Evolutionary conservation across 2,113 vertebrate genomes (phyloP).

Genomic region (Amphilophus citrinellus): DNA sequence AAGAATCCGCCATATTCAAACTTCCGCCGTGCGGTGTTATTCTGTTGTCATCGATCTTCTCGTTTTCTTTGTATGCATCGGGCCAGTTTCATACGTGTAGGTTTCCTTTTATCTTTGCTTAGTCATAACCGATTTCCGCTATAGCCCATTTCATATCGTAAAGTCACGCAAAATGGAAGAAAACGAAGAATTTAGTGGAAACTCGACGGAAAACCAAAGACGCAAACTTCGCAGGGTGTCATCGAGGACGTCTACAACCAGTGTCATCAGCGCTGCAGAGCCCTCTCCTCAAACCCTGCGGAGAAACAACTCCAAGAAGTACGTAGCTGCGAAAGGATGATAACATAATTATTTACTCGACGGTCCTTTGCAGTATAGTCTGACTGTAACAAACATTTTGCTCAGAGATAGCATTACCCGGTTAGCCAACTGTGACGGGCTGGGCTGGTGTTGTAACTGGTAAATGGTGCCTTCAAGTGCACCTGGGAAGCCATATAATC

Average conservation of each 20-base stretch:
- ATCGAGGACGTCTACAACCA: constrained; percentile 65
- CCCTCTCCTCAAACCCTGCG: constrained; percentile 52
- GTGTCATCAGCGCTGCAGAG: constrained; percentile 47
- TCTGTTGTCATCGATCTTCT: constrained; percentile 59
- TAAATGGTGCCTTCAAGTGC: constrained; percentile 60
- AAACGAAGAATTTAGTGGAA: constrained; percentile 51
- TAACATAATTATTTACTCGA: background rate
- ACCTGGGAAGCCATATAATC: background rate
- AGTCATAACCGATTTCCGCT: rapidly evolving
- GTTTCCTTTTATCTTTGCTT: background rate
- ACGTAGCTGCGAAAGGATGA: background rate
- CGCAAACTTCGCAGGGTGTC: constrained; percentile 59
- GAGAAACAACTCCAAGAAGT: constrained; percentile 73
- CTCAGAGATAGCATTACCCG: background rate
- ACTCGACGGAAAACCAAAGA: constrained; percentile 30
- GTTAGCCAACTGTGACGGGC: background rate
- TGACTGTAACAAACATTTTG: background rate
- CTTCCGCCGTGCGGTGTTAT: constrained; percentile 67
- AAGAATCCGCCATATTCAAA: constrained; percentile 80
- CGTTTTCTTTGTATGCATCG: constrained; percentile 54
- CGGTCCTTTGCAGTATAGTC: background rate
- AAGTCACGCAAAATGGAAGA: constrained; percentile 62
- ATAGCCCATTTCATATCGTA: background rate
- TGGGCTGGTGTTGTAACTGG: constrained; percentile 25
- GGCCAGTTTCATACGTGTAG: background rate